These are phyloP conservation scores for Lasiurus cinereus DNA, from an alignment of 2,113 vertebrate genomes.

Conservation along the genomic window DNA sequence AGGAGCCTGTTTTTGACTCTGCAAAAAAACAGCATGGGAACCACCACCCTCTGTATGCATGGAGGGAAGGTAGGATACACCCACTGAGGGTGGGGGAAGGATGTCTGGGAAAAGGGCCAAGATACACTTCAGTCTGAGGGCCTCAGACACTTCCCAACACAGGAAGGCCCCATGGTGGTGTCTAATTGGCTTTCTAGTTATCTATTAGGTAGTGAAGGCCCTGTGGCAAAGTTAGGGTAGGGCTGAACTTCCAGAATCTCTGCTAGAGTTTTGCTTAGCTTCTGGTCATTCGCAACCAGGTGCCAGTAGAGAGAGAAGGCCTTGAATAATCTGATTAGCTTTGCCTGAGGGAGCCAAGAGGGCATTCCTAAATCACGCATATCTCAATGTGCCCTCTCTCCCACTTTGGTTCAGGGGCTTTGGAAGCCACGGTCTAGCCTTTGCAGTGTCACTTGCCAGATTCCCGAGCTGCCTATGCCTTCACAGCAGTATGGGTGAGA, in stretches of 20 bases:
- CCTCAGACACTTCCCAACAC: slow-evolving; percentile 62
- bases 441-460: slow-evolving; percentile 48
- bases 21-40: slow-evolving; percentile 50
- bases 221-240: slow-evolving; percentile 18
- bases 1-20: slow-evolving; percentile 37
- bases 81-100: not conserved
- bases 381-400: not conserved
- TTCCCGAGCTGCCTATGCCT: slow-evolving; percentile 58
- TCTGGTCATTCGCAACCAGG: slow-evolving; percentile 14
- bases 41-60: slow-evolving; percentile 45
- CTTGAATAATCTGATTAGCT: not conserved
- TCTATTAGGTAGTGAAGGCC: slow-evolving; percentile 62
- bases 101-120: slow-evolving; percentile 75
- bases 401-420: not conserved
- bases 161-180: slow-evolving; percentile 69
- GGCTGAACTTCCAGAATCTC: slow-evolving; percentile 58
- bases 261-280: not conserved
- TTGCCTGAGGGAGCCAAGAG: not conserved
- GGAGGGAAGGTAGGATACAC: slow-evolving; percentile 49
- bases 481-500: slow-evolving; percentile 59
- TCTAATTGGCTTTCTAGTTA: slow-evolving; percentile 71
- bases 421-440: not conserved
- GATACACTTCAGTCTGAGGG: slow-evolving; percentile 64
- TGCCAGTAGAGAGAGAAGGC: not conserved
- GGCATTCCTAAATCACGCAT: not conserved